A percentile compares a stretch with the other conserved stretches of the same genome.
Conservation (phyloP, 2,888 invertebrate species). For the Leuctra nigra region DNA sequence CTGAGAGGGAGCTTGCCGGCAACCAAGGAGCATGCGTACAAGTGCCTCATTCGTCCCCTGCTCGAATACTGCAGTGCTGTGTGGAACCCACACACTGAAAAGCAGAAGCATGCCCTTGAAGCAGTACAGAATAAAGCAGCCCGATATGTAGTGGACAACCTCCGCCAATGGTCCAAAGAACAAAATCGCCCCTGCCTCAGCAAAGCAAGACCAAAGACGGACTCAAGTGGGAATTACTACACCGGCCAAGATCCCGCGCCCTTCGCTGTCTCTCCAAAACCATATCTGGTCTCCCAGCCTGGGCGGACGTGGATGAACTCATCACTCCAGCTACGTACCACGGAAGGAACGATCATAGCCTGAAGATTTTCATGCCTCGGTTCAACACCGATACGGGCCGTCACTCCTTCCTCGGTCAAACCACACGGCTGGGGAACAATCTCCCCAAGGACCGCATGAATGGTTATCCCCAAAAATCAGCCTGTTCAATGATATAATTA, state of each 20-base stretch:
- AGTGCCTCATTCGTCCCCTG: background rate
- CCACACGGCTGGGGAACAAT: conserved; percentile 2
- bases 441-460: background rate
- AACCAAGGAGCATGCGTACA: background rate
- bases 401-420: background rate
- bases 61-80: background rate
- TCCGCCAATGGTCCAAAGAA: background rate
- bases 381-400: background rate
- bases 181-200: background rate
- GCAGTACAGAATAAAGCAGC: background rate
- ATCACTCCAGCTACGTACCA: background rate
- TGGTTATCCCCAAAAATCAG: background rate
- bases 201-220: background rate
- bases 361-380: background rate
- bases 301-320: background rate
- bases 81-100: background rate
- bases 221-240: conserved; percentile 1
- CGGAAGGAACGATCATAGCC: background rate
- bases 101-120: background rate
- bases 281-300: background rate
- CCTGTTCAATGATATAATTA: no score
- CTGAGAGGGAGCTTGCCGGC: background rate
- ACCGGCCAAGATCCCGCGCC: no score
- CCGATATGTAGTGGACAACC: background rate
- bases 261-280: conserved; percentile 3